phyloP scores from a whole-genome alignment of 2,113 vertebrate genomes.

The Globicephala melas region DNA sequence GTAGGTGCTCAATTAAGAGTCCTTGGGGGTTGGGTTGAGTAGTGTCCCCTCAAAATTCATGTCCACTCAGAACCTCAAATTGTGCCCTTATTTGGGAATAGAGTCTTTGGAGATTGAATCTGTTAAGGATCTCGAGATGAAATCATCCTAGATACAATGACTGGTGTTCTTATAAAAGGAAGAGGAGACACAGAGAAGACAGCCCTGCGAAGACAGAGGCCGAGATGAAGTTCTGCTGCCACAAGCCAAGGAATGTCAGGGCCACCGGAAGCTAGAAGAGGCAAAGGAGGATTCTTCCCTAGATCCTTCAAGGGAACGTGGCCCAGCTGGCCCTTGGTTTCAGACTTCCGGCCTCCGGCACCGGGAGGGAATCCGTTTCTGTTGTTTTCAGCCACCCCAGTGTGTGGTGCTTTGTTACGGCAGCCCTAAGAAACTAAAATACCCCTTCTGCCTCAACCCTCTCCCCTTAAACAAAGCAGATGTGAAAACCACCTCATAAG shows the following conservation, averaged over 20 bases:
- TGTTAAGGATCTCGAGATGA: neutral
- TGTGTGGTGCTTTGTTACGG: neutral
- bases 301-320: neutral
- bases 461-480: neutral
- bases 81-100: neutral
- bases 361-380: neutral
- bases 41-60: neutral
- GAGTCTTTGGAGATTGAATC: neutral
- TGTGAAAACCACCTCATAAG: neutral
- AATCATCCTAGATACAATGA: neutral
- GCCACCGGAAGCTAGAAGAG: neutral
- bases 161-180: accelerated
- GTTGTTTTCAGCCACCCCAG: neutral
- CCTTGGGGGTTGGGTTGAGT: neutral
- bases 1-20: neutral
- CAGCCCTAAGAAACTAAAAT: neutral
- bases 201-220: accelerated
- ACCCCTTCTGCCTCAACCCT: neutral
- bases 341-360: neutral
- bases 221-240: neutral
- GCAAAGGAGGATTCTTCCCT: neutral
- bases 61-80: neutral
- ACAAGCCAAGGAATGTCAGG: neutral
- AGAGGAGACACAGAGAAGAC: neutral
- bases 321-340: too few relatives aligned